Conservation (phyloP, 2,888 invertebrate genomes). For the Amiota communis region DNA sequence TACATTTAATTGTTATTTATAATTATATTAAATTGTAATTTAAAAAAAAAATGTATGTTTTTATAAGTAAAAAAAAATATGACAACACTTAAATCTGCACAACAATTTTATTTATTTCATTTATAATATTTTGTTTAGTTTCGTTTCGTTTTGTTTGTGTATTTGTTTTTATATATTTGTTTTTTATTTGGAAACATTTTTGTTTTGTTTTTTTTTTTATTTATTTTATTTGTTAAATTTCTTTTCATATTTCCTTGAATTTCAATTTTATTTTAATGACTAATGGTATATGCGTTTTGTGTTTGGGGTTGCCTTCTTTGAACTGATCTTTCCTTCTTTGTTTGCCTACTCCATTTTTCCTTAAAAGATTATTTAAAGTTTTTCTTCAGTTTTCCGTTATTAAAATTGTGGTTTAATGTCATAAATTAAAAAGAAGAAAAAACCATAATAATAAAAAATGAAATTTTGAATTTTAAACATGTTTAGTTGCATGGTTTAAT, state of each 20-base stretch:
- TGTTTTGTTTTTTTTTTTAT: background rate
- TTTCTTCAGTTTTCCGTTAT: too few species aligned
- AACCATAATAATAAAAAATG: too few species aligned
- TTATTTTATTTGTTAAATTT: background rate
- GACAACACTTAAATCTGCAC: slow-evolving; percentile 19
- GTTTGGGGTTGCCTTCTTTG: background rate
- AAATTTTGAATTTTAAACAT: too few species aligned
- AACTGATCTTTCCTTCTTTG: background rate
- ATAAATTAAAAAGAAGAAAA: background rate
- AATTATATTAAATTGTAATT: too few species aligned
- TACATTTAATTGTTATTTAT: background rate
- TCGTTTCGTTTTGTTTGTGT: background rate
- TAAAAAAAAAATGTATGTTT: background rate
- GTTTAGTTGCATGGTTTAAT: too few species aligned
- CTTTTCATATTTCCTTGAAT: background rate
- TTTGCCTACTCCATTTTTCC: background rate
- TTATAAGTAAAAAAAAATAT: slow-evolving; percentile 21
- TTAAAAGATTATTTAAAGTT: background rate
- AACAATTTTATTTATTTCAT: slow-evolving; percentile 1
- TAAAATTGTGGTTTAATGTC: background rate
- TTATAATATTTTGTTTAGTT: background rate
- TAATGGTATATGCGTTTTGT: slow-evolving; percentile 27
- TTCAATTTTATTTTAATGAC: slow-evolving; percentile 15
- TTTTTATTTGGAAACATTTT: too few species aligned
- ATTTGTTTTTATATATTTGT: background rate